Conservation (phyloP, 1,140 invertebrate species). For the Pogonognathellus flavescens region DNA sequence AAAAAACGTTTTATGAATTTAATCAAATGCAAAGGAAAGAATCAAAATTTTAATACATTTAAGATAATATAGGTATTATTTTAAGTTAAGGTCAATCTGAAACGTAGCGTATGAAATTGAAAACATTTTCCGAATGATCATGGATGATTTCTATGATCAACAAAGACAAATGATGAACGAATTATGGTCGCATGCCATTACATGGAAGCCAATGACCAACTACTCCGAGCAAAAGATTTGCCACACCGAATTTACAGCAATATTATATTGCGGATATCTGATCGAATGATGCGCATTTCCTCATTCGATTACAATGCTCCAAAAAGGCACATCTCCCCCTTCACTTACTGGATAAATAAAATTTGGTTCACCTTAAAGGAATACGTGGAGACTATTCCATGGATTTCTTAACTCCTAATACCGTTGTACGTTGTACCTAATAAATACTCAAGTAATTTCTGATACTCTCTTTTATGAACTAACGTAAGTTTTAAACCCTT, state of each 20-base stretch:
- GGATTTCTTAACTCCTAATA: no score
- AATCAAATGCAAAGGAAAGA: no score
- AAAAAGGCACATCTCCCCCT: neutral
- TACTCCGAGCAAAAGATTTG: slow-evolving; percentile 25
- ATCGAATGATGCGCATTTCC: slow-evolving; percentile 47
- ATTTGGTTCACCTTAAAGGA: neutral
- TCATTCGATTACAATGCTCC: slow-evolving; percentile 50
- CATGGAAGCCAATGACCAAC: slow-evolving; percentile 41
- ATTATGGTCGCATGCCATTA: slow-evolving; percentile 59
- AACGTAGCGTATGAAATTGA: neutral
- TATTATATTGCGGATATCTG: slow-evolving; percentile 52
- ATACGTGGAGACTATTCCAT: no score
- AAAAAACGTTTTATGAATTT: no score
- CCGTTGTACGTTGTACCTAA: no score
- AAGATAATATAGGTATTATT: no score
- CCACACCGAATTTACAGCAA: slow-evolving; percentile 59
- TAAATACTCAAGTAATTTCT: no score
- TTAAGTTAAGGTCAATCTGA: no score
- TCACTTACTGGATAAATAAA: slow-evolving; percentile 14
- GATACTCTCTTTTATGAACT: no score
- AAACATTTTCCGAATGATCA: slow-evolving; percentile 24
- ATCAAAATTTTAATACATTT: no score
- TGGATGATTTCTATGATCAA: slow-evolving; percentile 59
- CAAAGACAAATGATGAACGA: slow-evolving; percentile 56
- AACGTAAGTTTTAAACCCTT: no score